Evolutionary conservation across 2,797 vertebrate genomes (phyloP), one percentile per base, ranked within the genome.

Genomic region (Carduelis carduelis): DNA sequence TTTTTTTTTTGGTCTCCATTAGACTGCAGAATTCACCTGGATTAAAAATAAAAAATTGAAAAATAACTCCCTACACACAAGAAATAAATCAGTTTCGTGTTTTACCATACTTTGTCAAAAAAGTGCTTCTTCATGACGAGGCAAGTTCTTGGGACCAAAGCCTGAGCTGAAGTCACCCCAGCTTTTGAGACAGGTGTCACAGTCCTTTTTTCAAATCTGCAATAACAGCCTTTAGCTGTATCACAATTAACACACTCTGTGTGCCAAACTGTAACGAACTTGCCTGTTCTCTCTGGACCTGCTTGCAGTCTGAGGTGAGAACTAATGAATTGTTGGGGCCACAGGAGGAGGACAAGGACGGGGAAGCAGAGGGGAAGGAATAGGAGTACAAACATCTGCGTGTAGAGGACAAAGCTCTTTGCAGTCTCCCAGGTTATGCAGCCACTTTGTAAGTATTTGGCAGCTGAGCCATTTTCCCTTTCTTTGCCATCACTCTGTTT

Each of bases 291-390:
- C 95, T 30, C 80, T 14, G 86, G 96, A 93, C 88, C 93, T 87
- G 93, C 93, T 92, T 96, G 50, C 85, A 82, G 74, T 52, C 66
- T 19, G 80, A 96, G 83, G 94, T 96, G 95, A 95, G 93, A 93
- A 96, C 95, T 96, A 95, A 96, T 96, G 94, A 95, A 96, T 96
- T 96, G 89, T 95, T 2, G 1, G 80, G 77, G 74, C 91, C 56
- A 9, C 70, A 55, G 74, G 87, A 86, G 77, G 90, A 95, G 87
- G 89, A 82, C 95, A 93, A 96, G 91, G 94, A 95, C 46, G 7
- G 55, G 74, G 76, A 83, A 89, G 84, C 56, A 44, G 69, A 94
- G 22, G 66, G 86, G 83, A 56, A 83, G 68, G 55, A 82, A 72
- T 56, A 37, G 34, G 47, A 6, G 26, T 23, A 47, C 65, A 76